Base-by-base conservation (phyloP, 2,888 invertebrate species). In the Ochropacha duplaris region DNA sequence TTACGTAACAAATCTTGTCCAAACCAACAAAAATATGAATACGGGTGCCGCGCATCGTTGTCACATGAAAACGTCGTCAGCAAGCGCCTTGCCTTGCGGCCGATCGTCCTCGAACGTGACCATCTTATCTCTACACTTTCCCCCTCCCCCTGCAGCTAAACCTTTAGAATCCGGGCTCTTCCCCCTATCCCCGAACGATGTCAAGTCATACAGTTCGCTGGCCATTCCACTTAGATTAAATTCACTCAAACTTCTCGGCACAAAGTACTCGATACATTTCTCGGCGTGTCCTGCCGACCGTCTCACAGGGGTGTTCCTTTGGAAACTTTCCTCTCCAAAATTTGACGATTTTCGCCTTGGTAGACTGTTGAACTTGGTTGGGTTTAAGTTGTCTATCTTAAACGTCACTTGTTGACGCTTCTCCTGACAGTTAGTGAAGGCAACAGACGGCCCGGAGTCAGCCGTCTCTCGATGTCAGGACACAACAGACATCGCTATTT, bases 11-110 rank as follows among this genome's bases (percentile, higher is more conserved):
- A 88, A 87, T 72, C 63, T 71, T 68, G 79, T 83, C 80, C 76
- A 74, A 72, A 82, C 65, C 76, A 72, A 77, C 76, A 76, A 72
- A 60, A 65, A 65, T 75, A 74, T 55, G 62, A 19, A 64, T 94
- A 74, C 49, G 55, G 56, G 59, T 55, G 50, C 54, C 60, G 56
- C 54, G 59, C 55, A 60, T 60, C 68, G 62, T 57, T 65, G 95
- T 96, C 96, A 97, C 96, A 96, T 97, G 83, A 96, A 97, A 72
- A 96, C 95, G 83, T 96, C 96, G 59, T 95, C 95, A 54, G 94
- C 89, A 60, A 93, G 88, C 36, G 89, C 84, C 55, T 87, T 83
- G 68, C 86, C 87, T 66, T 86, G 87, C 80, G 64, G 86, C 84
- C 74, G 89, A 86, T 96, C 96, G 81, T 96, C 96, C 79, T 96